These are phyloP conservation scores for Ophion ventricosus DNA, from an alignment of 2,888 invertebrate species.

Conservation along the genomic window DNA sequence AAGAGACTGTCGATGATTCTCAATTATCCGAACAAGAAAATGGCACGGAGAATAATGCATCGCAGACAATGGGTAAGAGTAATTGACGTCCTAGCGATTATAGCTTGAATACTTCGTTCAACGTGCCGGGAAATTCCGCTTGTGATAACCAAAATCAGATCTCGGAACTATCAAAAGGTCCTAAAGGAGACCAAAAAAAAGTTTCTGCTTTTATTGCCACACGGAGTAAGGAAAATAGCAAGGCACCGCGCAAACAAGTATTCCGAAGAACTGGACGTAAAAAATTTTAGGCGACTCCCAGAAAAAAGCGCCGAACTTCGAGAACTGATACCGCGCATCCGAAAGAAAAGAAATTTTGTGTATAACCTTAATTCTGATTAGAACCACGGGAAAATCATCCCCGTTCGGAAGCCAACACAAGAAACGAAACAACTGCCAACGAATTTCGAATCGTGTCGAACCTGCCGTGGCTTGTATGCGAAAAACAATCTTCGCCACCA, in stretches of 20 bases:
- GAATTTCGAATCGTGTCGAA: neutral
- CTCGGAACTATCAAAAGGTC: neutral
- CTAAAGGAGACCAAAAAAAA: constrained; percentile 32
- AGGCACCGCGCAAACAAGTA: constrained; percentile 54
- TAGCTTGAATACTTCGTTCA: no score
- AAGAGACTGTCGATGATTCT: no score
- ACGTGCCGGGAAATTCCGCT: constrained; percentile 18
- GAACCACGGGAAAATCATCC: constrained; percentile 62
- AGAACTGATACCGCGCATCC: constrained; percentile 39
- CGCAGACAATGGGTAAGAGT: no score
- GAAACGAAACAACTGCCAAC: neutral
- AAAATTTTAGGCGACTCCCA: constrained; percentile 32
- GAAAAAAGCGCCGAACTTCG: constrained; percentile 26
- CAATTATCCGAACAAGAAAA: no score
- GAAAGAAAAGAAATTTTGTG: constrained; percentile 56
- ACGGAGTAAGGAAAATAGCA: constrained; percentile 52
- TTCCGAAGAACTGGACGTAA: constrained; percentile 36
- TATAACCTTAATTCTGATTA: constrained; percentile 48
- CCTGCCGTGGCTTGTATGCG: neutral
- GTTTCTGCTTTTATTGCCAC: constrained; percentile 50
- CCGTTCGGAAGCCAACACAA: constrained; percentile 50
- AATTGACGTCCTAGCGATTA: no score
- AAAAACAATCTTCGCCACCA: neutral
- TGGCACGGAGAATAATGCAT: no score
- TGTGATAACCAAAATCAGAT: constrained; percentile 9